Percentiles rank a stretch among this genome's conserved stretches.
These are phyloP conservation scores for Tamandua tetradactyla DNA, from an alignment of 2,797 vertebrate species.

Conservation along the genomic window DNA sequence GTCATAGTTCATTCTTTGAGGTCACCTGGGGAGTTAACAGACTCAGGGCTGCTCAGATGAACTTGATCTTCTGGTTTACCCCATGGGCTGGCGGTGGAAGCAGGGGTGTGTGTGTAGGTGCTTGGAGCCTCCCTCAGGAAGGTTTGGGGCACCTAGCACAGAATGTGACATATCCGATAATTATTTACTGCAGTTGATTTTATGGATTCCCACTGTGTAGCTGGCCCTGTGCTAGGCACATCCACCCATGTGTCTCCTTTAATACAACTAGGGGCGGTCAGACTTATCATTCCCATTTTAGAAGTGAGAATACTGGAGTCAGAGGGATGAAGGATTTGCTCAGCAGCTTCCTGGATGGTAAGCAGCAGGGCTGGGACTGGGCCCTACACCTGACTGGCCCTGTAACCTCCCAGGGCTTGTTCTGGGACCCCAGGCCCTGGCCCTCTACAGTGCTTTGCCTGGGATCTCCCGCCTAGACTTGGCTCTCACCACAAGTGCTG, in stretches of 20 bases:
- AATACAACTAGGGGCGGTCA: neutral
- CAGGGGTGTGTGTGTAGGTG: neutral
- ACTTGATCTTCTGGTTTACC: neutral
- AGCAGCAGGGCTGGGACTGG: neutral
- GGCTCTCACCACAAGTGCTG: neutral
- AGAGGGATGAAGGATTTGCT: neutral
- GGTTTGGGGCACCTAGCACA: neutral
- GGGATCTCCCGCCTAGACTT: neutral
- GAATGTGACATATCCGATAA: neutral
- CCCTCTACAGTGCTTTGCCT: neutral
- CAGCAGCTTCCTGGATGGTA: neutral
- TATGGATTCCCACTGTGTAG: neutral
- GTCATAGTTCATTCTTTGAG: neutral
- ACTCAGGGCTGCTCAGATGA: neutral
- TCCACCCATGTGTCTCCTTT: accelerated
- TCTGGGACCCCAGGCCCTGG: neutral
- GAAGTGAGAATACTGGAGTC: neutral
- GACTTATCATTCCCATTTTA: neutral
- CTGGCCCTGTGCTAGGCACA: neutral
- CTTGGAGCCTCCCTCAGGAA: neutral
- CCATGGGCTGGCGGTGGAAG: neutral
- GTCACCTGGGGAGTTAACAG: accelerated
- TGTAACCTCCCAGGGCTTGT: neutral
- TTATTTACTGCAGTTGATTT: neutral
- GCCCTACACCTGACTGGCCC: neutral